phyloP scores from a whole-genome alignment of 1,140 invertebrate species.

The Colletes gigas region DNA sequence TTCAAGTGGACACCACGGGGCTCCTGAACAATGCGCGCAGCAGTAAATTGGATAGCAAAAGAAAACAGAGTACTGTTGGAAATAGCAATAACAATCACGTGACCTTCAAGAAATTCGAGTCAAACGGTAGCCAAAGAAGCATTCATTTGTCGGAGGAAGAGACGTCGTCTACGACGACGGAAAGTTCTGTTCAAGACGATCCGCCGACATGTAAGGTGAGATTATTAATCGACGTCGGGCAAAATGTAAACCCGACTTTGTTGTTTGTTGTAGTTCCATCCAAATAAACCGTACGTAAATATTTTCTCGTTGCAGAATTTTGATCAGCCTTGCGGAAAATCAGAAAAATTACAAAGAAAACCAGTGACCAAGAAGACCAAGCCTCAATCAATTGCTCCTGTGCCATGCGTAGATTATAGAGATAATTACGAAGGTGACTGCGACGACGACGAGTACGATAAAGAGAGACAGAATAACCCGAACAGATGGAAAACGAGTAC shows the following conservation, averaged over 20 bases:
- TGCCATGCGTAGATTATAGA: constrained; percentile 74
- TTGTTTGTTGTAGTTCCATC: neutral
- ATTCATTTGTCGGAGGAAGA: constrained; percentile 84
- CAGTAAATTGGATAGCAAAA: constrained; percentile 70
- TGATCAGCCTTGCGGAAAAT: constrained; percentile 73
- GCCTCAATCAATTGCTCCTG: constrained; percentile 62
- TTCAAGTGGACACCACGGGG: constrained; percentile 37
- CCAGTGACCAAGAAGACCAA: constrained; percentile 73
- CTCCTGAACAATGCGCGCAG: constrained; percentile 53
- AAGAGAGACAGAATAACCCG: constrained; percentile 76
- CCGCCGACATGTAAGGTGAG: constrained; percentile 56
- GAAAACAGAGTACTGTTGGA: constrained; percentile 59
- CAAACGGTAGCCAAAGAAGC: constrained; percentile 71
- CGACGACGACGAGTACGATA: constrained; percentile 80
- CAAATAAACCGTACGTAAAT: neutral
- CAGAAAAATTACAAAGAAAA: constrained; percentile 77
- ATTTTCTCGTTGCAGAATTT: constrained; percentile 56
- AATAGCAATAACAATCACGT: constrained; percentile 69
- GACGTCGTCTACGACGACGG: constrained; percentile 88
- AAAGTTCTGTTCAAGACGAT: constrained; percentile 85
- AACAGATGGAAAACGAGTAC: constrained; percentile 77
- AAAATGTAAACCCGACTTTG: too few relatives aligned
- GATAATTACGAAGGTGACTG: constrained; percentile 80
- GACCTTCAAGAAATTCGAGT: constrained; percentile 75
- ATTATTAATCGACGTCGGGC: neutral